Evolutionary conservation across 2,113 vertebrate genomes (phyloP), one percentile per base, ranked within the genome.

Genomic region (Calidris pygmaea): DNA sequence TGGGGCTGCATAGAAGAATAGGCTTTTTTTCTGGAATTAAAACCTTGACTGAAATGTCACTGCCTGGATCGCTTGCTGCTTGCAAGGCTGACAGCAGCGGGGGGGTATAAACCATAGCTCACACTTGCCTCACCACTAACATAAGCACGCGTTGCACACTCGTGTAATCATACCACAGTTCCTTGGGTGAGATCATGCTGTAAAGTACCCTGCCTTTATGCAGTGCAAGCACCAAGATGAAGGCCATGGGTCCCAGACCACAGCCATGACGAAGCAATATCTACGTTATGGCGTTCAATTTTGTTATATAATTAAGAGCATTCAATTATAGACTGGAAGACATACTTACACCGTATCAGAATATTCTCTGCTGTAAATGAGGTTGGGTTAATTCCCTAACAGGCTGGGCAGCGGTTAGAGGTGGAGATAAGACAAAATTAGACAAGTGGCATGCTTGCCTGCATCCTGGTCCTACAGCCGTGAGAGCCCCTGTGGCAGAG

Each of bases 261-360:
- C 18, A 34, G 73, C 60, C 6, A 3, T 27, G 73, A 91, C 4
- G 21, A 85, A 81, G 87, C 65, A 58, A 3, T 56, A 85, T 48
- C 78, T 55, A 60, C 3, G 1, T 48, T 68, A 60, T 41, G 63
- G 76, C 74, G 77, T 91, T 87, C 53, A 65, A 48, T 77, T 83
- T 85, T 94, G 89, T 85, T 94, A 87, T 17, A 60, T 87, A 95
- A 95, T 91, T 87, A 85, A 85, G 87, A 91, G 20, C 53, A 59
- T 52, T 96, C 93, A 91, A 73, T 97, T 94, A 95, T 50, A 87
- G 81, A 80, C 62, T 78, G 74, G 83, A 89, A 93, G 89, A 63
- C 70, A 58, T 29, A 77, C 78, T 94, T 80, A 84, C 65, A 82
- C 48, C 9, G 9, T 72, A 14, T 66, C 76, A 89, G 89, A 92